Base-by-base conservation (phyloP, 2,113 vertebrate genomes). In the Numenius arquata region DNA sequence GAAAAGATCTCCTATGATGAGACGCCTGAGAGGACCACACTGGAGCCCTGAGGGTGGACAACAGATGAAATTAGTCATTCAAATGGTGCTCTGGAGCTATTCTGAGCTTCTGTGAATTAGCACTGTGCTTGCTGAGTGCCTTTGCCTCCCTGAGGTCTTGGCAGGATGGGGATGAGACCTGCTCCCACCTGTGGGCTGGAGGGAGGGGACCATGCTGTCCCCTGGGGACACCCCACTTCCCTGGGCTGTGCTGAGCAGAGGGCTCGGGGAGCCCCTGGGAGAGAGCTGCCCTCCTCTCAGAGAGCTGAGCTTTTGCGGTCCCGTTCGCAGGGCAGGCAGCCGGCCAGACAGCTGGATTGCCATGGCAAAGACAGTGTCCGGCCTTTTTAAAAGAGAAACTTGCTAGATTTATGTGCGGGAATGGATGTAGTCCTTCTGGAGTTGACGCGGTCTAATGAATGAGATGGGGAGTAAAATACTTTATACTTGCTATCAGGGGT, bases 321-420 rank as follows among this genome's bases (percentile, higher is more conserved):
- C 84, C 53, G 68, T 56, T 40, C 9, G 50, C 71, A 88, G 93
- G 93, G 80, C 94, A 93, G 95, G 85, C 91, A 90, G 79, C 43
- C 8, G 8, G 92, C 83, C 97, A 95, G 95, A 88, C 94, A 94
- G 95, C 97, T 80, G 76, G 75, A 90, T 48, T 79, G 88, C 78
- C 84, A 47, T 23, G 77, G 89, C 88, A 92, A 74, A 95, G 90
- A 38, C 91, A 91, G 78, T 13, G 96, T 92, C 96, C 97, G 97
- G 96, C 90, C 96, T 95, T 91, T 94, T 92, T 59, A 92, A 96
- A 90, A 91, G 94, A 91, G 95, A 84, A 92, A 72, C 85, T 95
- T n/a, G 70, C 62, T 48, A 92, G 85, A 95, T 94, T 90, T 96
- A 93, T 96, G 93, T 68, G 85, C 34, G 12, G 95, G 80, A 71